Conservation (phyloP, 2,797 vertebrate species). For the Molossus molossus region DNA sequence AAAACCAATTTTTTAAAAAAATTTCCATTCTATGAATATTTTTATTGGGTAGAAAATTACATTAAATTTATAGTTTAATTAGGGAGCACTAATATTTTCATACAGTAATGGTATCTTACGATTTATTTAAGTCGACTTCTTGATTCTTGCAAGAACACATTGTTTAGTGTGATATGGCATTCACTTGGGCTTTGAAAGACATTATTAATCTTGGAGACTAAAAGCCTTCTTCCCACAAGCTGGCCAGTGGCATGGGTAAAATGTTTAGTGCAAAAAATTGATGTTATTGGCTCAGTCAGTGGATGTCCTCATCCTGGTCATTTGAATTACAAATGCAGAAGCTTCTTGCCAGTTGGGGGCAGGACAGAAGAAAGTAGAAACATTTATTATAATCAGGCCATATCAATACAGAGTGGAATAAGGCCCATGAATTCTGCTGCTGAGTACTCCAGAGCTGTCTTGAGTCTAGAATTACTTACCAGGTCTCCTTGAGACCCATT, state of each 20-base stretch:
- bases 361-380: slow-evolving; percentile 9
- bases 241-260: background rate
- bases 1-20: background rate
- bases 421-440: background rate
- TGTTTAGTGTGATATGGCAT: slow-evolving; percentile 23
- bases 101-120: background rate
- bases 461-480: background rate
- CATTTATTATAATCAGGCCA: background rate
- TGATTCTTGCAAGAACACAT: background rate
- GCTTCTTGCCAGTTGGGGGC: background rate
- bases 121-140: slow-evolving; percentile 21
- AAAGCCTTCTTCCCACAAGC: background rate
- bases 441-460: background rate
- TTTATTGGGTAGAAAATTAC: background rate
- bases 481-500: background rate
- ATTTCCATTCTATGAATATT: background rate
- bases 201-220: background rate
- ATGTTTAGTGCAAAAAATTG: background rate
- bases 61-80: slow-evolving; percentile 23
- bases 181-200: background rate
- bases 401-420: background rate
- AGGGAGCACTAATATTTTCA: background rate
- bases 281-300: background rate
- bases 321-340: slow-evolving; percentile 49
- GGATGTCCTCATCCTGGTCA: background rate